Evolutionary conservation across 1,140 invertebrate species (phyloP).

Genomic region (Hormaphis cornu): DNA sequence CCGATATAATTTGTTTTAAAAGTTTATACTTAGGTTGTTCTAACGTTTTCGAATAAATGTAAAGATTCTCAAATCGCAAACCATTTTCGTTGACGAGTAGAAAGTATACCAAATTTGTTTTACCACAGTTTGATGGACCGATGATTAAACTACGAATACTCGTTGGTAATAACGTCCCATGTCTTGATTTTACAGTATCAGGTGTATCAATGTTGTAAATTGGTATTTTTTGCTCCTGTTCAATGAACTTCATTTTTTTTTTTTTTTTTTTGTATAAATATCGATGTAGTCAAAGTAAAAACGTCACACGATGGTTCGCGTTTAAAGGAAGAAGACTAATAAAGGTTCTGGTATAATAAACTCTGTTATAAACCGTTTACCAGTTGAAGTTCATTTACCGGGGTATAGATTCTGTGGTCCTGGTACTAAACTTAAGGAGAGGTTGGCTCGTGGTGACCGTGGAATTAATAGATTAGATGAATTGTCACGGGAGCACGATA

Average conservation of each 20-base stretch:
- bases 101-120: constrained; percentile 41
- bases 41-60: constrained; percentile 42
- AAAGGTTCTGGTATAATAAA: constrained; percentile 39
- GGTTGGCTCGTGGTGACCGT: constrained; percentile 38
- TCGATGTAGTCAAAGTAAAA: neutral
- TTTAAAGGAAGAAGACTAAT: neutral
- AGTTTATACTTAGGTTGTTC: constrained; percentile 41
- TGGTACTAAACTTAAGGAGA: constrained; percentile 43
- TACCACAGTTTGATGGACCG: constrained; percentile 41
- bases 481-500: constrained; percentile 45
- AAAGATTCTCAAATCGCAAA: constrained; percentile 42
- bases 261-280: neutral
- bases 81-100: constrained; percentile 40
- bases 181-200: neutral
- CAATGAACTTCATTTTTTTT: neutral
- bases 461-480: constrained; percentile 44
- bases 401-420: constrained; percentile 41
- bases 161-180: constrained; percentile 36
- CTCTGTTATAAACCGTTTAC: constrained; percentile 42
- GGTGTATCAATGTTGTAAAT: neutral
- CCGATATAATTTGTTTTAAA: constrained; percentile 38
- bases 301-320: neutral
- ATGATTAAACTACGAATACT: constrained; percentile 38
- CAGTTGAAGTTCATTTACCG: constrained; percentile 44
- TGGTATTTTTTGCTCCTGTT: neutral